Base-by-base conservation (phyloP, 2,888 invertebrate species). In the Dioctria rufipes region DNA sequence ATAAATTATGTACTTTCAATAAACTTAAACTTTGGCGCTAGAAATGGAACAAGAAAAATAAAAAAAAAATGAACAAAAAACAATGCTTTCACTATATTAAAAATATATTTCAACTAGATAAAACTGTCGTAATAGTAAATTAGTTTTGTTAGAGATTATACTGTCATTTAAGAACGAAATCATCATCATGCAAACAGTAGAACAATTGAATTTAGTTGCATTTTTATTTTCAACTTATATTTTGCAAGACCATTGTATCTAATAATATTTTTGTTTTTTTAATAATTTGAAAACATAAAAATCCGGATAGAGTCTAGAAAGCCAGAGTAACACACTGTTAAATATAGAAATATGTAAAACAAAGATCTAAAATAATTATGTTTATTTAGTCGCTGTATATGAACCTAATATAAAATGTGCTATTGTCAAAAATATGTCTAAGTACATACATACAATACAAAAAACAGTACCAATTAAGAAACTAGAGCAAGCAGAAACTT, bases 91-190 rank as follows among this genome's bases (percentile, higher is more conserved):
- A 40, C 58, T 73, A 54, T 54, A 67, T 69, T 58, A 37, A 25
- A 63, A 42, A 40, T 58, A 40, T 60, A 73, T 9, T 73, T 71
- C 54, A 54, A 54, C 54, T 71, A 71, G 51, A 51, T 6, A 54
- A 73, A 58, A 37, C 58, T 73, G 42, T 40, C 58, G 40, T 73
- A 58, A 58, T 73, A 37, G 60, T 73, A 58, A n/a, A 73, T 73
- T 73, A 58, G 43, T 58, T 42, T 4, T 60, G 37, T 69, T 71
- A 39, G 73, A 51, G 40, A 69, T 25, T 69, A 69, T 69, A 39
- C 37, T 69, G 39, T 51, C 8, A n/a, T 39, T 69, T 11, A 54
- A 61, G 61, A 61, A 4, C 37, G 3, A 61, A 39, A 25, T 25
- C 25, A 25, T 58, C 58, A 61, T 61, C 61, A 2, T 39, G 39